Percentiles rank a stretch among this genome's conserved stretches.
Evolutionary conservation across 37 sponge, comb jelly and placozoan genomes (phyloP).

Genomic region (Ianthella basta): DNA sequence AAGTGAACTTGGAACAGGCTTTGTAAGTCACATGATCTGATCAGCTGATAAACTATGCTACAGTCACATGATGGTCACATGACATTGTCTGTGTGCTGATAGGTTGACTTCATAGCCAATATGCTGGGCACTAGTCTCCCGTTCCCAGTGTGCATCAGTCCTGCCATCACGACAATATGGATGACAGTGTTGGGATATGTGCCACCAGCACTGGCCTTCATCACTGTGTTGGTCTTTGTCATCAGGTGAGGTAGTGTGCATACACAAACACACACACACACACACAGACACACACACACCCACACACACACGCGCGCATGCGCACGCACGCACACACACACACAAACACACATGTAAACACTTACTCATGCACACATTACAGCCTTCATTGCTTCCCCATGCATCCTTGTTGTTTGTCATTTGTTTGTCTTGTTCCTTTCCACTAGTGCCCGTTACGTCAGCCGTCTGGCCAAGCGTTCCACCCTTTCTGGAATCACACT

Average conservation of each 20-base stretch:
- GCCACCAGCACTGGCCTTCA: constrained; percentile 29
- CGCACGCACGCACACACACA: too few species aligned
- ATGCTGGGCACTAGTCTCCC: constrained; percentile 43
- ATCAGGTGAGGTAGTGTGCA: constrained; percentile 26
- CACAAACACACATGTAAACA: too few species aligned
- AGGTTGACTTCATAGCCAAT: neutral
- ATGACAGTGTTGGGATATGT: constrained; percentile 35
- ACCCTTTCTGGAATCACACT: constrained; percentile 44
- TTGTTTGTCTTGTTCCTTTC: too few species aligned
- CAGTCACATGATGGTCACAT: constrained; percentile 21
- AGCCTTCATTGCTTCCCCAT: too few species aligned
- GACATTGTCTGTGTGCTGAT: neutral
- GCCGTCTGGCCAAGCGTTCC: constrained; percentile 26
- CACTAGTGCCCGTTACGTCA: constrained; percentile 44
- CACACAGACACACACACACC: neutral
- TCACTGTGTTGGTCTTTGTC: constrained; percentile 43
- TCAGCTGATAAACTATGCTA: neutral
- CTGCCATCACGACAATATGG: neutral
- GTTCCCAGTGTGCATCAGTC: constrained; percentile 38
- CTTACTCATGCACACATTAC: too few species aligned
- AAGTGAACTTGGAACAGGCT: neutral
- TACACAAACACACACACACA: neutral
- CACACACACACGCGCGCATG: neutral
- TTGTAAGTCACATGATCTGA: neutral
- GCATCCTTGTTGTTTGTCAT: too few species aligned